Conservation (phyloP, 2,797 vertebrate species). For the Vultur gryphus region DNA sequence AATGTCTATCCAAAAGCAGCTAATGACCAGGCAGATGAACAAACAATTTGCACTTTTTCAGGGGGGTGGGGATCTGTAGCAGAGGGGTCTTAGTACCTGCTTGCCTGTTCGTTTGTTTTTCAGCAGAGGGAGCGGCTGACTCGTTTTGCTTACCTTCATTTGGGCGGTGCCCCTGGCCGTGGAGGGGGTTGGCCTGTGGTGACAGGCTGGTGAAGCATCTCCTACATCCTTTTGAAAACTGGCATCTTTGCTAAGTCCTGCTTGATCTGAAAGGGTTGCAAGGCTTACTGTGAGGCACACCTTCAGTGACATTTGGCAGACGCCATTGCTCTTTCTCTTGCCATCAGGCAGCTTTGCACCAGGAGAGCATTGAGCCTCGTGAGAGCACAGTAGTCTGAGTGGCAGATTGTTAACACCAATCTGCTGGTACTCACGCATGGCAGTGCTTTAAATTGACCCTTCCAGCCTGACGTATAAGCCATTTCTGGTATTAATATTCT, state of each 20-base stretch:
- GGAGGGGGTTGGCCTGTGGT: not conserved
- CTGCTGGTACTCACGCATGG: rapidly evolving
- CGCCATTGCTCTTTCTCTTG: not conserved
- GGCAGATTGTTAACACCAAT: not conserved
- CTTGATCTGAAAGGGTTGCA: not conserved
- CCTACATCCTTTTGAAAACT: not conserved
- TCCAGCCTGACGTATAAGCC: not conserved
- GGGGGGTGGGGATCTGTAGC: rapidly evolving
- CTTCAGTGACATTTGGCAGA: not conserved
- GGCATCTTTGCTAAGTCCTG: not conserved
- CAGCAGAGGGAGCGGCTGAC: not conserved
- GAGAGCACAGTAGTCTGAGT: not conserved
- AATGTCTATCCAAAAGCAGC: not conserved
- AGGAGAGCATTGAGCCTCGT: rapidly evolving
- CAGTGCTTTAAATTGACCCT: not conserved
- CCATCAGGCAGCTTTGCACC: not conserved
- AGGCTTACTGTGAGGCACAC: not conserved
- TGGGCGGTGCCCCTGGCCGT: not conserved
- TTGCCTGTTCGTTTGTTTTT: not conserved
- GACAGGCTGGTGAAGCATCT: not conserved
- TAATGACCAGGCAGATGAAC: not conserved
- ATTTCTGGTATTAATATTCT: not conserved
- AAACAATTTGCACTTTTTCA: not conserved
- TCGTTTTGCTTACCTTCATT: not conserved
- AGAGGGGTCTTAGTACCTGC: not conserved